phyloP scores from a whole-genome alignment of 2,888 invertebrate genomes.

The Eledona agricola region DNA sequence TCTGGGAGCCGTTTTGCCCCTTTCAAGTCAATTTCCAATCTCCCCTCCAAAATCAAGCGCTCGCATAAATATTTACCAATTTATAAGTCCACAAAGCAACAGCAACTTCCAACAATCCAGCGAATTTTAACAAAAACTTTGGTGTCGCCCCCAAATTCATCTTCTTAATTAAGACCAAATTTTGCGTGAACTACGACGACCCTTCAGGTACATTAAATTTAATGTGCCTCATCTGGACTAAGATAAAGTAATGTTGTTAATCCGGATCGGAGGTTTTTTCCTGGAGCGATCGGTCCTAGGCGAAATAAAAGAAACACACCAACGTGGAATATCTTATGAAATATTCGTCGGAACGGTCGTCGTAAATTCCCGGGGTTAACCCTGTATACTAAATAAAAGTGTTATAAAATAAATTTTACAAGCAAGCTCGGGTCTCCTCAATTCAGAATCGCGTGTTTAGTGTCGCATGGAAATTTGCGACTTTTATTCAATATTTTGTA shows the following conservation, averaged over 20 bases:
- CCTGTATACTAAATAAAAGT: slow-evolving; percentile 31
- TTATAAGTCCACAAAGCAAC: slow-evolving; percentile 22
- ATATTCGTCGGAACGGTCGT: slow-evolving; percentile 13
- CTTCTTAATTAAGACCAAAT: slow-evolving; percentile 16
- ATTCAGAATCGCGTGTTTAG: too few species aligned
- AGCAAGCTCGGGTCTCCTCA: slow-evolving; percentile 11
- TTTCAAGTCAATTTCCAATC: slow-evolving; percentile 47
- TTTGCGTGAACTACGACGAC: slow-evolving; percentile 12
- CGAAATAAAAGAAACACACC: too few species aligned
- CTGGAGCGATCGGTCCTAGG: too few species aligned
- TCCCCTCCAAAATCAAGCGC: slow-evolving; percentile 42
- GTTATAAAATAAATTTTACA: slow-evolving; percentile 31
- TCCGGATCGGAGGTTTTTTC: too few species aligned
- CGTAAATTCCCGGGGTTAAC: slow-evolving; percentile 27
- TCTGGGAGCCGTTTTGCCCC: slow-evolving; percentile 47
- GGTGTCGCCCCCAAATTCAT: slow-evolving; percentile 17
- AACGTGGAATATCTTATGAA: too few species aligned
- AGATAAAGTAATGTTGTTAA: too few species aligned
- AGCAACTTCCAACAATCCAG: slow-evolving; percentile 19
- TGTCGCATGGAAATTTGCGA: too few species aligned
- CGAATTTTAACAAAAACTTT: slow-evolving; percentile 13
- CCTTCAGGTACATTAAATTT: slow-evolving; percentile 6
- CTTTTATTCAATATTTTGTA: too few species aligned
- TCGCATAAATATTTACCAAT: slow-evolving; percentile 42
- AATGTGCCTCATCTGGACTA: too few species aligned